Evolutionary conservation across 2,113 vertebrate species (phyloP).

Genomic region (Corapipo altera): DNA sequence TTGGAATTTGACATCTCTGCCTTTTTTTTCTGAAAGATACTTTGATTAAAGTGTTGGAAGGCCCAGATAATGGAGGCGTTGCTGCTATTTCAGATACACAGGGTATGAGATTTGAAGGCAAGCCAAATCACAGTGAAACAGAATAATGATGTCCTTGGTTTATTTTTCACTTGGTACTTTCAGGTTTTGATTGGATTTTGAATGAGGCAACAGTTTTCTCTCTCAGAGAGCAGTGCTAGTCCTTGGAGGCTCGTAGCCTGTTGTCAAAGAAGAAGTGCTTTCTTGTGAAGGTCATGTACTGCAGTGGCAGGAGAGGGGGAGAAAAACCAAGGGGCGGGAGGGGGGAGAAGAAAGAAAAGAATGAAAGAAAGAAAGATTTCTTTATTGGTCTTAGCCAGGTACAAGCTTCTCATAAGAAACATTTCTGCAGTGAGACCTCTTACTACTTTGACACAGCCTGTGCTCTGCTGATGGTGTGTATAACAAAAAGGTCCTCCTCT

Average conservation of each 20-base stretch:
- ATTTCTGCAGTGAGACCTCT: conserved; percentile 14
- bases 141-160: conserved; percentile 75
- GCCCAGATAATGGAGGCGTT: conserved; percentile 60
- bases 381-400: conserved; percentile 19
- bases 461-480: neutral
- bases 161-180: conserved; percentile 71
- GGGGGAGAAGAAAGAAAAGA: neutral
- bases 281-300: conserved; percentile 66
- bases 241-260: conserved; percentile 63
- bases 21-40: conserved; percentile 65
- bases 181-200: conserved; percentile 71
- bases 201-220: conserved; percentile 63
- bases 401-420: conserved; percentile 32
- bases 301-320: neutral
- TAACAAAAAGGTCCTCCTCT: neutral
- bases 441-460: neutral
- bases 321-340: neutral
- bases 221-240: conserved; percentile 55
- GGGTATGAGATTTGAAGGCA: conserved; percentile 66
- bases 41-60: conserved; percentile 68
- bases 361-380: neutral
- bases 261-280: conserved; percentile 65
- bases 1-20: conserved; percentile 64
- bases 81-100: conserved; percentile 69
- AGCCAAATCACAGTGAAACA: conserved; percentile 70